These are phyloP conservation scores for Brachypalpus laphriformis DNA, from an alignment of 2,888 invertebrate species.

Conservation along the genomic window DNA sequence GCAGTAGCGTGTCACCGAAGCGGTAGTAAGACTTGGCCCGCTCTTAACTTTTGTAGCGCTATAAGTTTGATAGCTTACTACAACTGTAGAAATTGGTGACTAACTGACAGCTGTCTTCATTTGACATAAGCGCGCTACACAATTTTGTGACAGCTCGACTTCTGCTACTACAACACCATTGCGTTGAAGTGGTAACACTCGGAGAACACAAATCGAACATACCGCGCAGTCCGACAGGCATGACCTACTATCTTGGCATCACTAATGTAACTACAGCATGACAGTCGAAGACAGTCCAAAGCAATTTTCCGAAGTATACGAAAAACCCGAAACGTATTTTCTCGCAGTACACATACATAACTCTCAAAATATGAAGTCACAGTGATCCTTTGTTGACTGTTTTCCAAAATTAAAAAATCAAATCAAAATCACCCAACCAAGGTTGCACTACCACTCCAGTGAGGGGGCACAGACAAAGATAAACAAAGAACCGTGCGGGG, in stretches of 20 bases:
- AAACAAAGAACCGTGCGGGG: constrained; percentile 38
- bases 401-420: background rate
- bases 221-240: no score
- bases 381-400: constrained; percentile 1
- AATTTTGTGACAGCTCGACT: no score
- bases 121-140: no score
- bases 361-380: background rate
- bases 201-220: no score
- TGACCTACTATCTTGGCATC: background rate
- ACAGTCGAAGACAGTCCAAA: background rate
- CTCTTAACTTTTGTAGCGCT: no score
- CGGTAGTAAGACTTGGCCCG: no score
- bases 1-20: no score
- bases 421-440: background rate
- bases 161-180: no score
- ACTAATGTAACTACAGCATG: background rate
- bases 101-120: no score
- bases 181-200: no score
- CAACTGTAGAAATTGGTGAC: no score
- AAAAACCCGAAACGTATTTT: background rate
- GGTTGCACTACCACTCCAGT: background rate
- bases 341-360: background rate
- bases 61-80: no score
- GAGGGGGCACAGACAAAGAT: constrained; percentile 12
- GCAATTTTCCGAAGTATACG: background rate